Conservation (phyloP, 2,113 vertebrate species). For the Seriola quinqueradiata region DNA sequence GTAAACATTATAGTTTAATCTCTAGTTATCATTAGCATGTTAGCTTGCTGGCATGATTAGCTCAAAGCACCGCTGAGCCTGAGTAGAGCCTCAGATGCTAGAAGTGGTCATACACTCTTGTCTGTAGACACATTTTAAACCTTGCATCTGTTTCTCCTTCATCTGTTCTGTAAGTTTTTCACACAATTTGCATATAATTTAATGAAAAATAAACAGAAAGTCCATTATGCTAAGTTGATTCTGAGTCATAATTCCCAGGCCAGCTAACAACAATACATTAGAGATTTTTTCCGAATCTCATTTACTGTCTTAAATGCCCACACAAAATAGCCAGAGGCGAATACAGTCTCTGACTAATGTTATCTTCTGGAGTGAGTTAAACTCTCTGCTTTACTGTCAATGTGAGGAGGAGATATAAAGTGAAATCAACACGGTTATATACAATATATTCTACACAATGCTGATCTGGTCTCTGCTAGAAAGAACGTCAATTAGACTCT, state of each 20-base stretch:
- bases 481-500: neutral
- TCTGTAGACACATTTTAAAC: neutral
- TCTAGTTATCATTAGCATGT: too few species aligned
- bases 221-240: neutral
- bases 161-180: neutral
- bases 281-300: conserved; percentile 18
- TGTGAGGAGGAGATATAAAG: neutral
- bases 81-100: too few species aligned
- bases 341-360: conserved; percentile 38
- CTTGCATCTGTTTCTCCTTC: neutral
- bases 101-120: neutral
- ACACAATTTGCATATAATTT: neutral
- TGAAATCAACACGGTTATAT: conserved; percentile 3
- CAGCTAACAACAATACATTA: conserved; percentile 21
- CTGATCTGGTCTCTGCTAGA: neutral
- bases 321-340: conserved; percentile 12
- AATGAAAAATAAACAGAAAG: neutral
- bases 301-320: conserved; percentile 11
- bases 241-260: conserved; percentile 30
- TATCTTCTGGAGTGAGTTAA: conserved; percentile 8
- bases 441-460: neutral
- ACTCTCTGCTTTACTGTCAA: neutral
- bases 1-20: too few species aligned
- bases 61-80: too few species aligned
- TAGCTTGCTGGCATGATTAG: too few species aligned